Evolutionary conservation across 2,113 vertebrate species (phyloP).

Genomic region (Gobius niger): DNA sequence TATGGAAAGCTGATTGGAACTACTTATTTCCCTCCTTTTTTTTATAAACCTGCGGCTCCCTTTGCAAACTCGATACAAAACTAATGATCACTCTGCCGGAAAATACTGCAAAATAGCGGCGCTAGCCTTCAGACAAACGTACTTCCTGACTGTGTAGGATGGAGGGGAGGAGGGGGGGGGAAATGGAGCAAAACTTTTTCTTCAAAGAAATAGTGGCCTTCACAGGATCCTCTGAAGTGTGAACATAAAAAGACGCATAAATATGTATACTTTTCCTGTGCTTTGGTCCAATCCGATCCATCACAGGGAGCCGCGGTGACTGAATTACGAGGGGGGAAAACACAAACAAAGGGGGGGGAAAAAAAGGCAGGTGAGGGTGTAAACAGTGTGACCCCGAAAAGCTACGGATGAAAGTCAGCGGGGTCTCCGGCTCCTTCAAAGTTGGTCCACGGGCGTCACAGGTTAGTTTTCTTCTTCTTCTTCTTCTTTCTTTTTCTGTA

Average conservation of each 20-base stretch:
- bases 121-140: slow-evolving; percentile 5
- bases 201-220: slow-evolving; percentile 44
- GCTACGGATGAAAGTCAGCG: slow-evolving; percentile 21
- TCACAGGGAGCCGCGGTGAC: slow-evolving; percentile 15
- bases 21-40: slow-evolving; percentile 1
- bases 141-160: slow-evolving; percentile 18
- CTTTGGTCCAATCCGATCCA: slow-evolving; percentile 8
- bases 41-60: slow-evolving; percentile 4
- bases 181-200: slow-evolving; percentile 28
- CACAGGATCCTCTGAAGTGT: slow-evolving; percentile 42
- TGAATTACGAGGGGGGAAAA: slow-evolving; percentile 28
- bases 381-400: slow-evolving; percentile 18
- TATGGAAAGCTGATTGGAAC: slow-evolving; percentile 14
- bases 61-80: slow-evolving; percentile 13
- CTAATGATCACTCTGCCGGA: slow-evolving; percentile 20
- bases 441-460: slow-evolving; percentile 37
- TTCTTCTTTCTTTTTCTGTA: background rate
- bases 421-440: slow-evolving; percentile 11
- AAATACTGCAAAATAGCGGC: slow-evolving; percentile 3
- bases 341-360: slow-evolving; percentile 31
- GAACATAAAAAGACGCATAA: slow-evolving; percentile 49
- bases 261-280: slow-evolving; percentile 41
- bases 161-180: slow-evolving; percentile 13
- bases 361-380: slow-evolving; percentile 25
- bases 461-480: slow-evolving; percentile 76